Evolutionary conservation across 2,888 invertebrate species (phyloP).

Genomic region (Tridacna crocea): DNA sequence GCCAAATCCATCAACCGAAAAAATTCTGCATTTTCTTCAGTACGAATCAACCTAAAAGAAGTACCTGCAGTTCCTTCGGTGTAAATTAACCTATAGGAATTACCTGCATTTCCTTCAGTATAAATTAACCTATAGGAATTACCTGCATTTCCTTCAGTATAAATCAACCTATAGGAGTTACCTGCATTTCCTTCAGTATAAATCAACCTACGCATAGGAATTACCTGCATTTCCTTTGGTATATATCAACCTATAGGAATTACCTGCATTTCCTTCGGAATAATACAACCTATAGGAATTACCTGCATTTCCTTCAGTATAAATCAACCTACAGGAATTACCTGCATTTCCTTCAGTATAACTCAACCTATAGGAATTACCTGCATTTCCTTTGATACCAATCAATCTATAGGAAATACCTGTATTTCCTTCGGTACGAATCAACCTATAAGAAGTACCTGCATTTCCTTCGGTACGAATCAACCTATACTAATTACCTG

Average conservation of each 20-base stretch:
- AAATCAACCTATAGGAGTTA: constrained; percentile 37
- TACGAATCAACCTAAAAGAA: too few relatives aligned
- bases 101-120: constrained; percentile 69
- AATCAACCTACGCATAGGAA: too few relatives aligned
- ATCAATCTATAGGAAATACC: constrained; percentile 56
- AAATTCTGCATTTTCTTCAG: too few relatives aligned
- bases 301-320: constrained; percentile 69
- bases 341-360: constrained; percentile 65
- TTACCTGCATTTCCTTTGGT: constrained; percentile 70
- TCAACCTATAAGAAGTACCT: constrained; percentile 64
- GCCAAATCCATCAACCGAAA: too few relatives aligned
- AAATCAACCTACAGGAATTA: constrained; percentile 35
- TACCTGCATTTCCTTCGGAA: constrained; percentile 69
- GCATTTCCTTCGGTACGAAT: constrained; percentile 28
- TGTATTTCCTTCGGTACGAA: constrained; percentile 60
- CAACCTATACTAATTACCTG: constrained; percentile 67
- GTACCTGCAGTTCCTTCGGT: constrained; percentile 70
- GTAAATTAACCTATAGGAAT: not conserved
- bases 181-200: constrained; percentile 65
- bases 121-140: constrained; percentile 1
- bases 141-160: constrained; percentile 69
- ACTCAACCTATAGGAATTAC: constrained; percentile 51
- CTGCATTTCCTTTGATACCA: constrained; percentile 57
- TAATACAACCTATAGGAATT: not conserved
- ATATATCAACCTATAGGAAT: not conserved